Conservation (phyloP, 2,797 vertebrate species). For the Hafferia zeledoni region DNA sequence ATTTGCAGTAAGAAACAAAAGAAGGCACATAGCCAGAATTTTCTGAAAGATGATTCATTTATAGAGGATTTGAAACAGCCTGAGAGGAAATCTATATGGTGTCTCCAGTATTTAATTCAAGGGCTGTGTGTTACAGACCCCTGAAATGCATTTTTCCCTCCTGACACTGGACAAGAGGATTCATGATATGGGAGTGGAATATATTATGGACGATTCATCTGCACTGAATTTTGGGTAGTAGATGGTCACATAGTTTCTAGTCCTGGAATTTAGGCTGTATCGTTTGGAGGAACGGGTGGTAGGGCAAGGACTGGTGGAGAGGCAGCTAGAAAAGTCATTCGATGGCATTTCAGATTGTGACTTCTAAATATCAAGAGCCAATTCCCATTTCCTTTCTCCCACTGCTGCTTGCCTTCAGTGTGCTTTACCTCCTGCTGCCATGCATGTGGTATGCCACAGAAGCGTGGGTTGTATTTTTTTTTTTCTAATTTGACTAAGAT, state of each 20-base stretch:
- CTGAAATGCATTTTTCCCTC: not conserved
- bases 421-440: constrained; percentile 51
- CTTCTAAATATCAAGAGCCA: constrained; percentile 20
- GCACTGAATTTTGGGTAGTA: not conserved
- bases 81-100: not conserved
- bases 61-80: not conserved
- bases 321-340: not conserved
- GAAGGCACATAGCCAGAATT: not conserved
- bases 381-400: constrained; percentile 43
- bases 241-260: not conserved
- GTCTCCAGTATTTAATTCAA: not conserved
- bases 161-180: not conserved
- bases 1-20: not conserved
- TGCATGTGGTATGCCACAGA: constrained; percentile 24
- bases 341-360: not conserved
- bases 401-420: not conserved
- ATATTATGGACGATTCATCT: not conserved
- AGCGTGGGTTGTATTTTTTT: constrained; percentile 20
- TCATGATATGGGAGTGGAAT: not conserved
- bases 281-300: not conserved
- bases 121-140: not conserved
- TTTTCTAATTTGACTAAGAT: constrained; percentile 37
- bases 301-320: not conserved
- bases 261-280: not conserved
- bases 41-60: not conserved